Base-by-base conservation (phyloP, 1,140 invertebrate genomes). In the Drosophila lowei region DNA sequence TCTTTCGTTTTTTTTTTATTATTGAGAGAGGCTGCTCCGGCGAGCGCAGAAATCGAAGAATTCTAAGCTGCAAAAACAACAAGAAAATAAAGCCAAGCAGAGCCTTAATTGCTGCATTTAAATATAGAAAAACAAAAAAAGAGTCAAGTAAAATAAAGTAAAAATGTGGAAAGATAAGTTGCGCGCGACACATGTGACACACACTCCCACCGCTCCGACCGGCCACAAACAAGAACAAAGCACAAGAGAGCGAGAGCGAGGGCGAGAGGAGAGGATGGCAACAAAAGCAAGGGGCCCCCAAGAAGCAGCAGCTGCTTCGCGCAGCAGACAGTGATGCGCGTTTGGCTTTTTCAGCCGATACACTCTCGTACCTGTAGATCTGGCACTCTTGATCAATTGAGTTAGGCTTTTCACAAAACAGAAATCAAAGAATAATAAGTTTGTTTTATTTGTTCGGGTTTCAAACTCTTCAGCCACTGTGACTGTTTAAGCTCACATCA, bases 101-200 rank as follows among this genome's bases (percentile, higher is more conserved):
- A 65, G 64, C 9, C 42, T 54, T 54, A 67, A 65, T 67, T 54
- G 47, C 47, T 65, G 61, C 30, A 54, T 47, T 62, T 67, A 67
- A 54, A 67, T 65, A 67, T 67, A 53, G 34, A 53, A 38, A 53
- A 38, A 52, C 43, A 77, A 59, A 64, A 64, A 64, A 76, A 53
- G 23, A 77, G 42, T 25, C 25, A 65, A 66, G 57, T 74, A 47
- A 72, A 75, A 60, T 5, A 13, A 38, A 38, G 1, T 8, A 38
- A 34, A 34, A 34, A 66, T 65, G 52, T 52, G 34, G 11, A 64
- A 68, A 25, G 62, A 68, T 68, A 68, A 68, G 62, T 66, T 38
- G 34, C 3, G 50, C 15, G 46, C 63, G 30, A 16, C 43, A 38
- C 18, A 65, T 5, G 23, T 4, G 4, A 23, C 23, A 25, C 23